These are phyloP conservation scores for Myrmecophaga tridactyla DNA, from an alignment of 2,113 vertebrate species.

Conservation along the genomic window DNA sequence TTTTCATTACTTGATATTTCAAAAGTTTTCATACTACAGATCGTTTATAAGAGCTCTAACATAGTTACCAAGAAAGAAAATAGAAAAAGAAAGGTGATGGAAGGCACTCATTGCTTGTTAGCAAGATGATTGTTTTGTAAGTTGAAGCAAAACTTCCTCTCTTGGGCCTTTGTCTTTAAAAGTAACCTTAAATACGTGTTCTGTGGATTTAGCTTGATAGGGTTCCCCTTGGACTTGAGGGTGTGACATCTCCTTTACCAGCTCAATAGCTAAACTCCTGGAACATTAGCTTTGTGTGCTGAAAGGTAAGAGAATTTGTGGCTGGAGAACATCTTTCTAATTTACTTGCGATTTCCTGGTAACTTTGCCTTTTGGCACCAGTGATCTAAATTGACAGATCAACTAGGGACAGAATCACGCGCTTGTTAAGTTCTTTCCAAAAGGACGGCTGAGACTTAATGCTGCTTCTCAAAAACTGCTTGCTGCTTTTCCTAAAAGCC, in stretches of 20 bases:
- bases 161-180: background rate
- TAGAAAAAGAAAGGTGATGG: background rate
- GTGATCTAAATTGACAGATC: conserved; percentile 63
- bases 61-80: background rate
- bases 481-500: background rate
- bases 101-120: background rate
- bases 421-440: accelerated
- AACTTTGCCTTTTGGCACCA: conserved; percentile 49
- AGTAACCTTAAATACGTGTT: background rate
- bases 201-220: conserved; percentile 47
- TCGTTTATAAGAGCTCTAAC: background rate
- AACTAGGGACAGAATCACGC: conserved; percentile 20
- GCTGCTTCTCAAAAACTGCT: background rate
- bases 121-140: background rate
- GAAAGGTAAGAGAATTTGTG: conserved; percentile 60
- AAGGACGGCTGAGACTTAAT: background rate
- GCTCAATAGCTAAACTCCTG: conserved; percentile 55
- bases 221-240: background rate
- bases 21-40: background rate
- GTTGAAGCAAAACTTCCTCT: background rate
- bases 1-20: background rate
- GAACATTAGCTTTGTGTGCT: conserved; percentile 30
- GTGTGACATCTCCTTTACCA: conserved; percentile 44
- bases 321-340: conserved; percentile 57
- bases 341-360: conserved; percentile 72